phyloP scores from a whole-genome alignment of 2,113 vertebrate species.

The Cervus canadensis region DNA sequence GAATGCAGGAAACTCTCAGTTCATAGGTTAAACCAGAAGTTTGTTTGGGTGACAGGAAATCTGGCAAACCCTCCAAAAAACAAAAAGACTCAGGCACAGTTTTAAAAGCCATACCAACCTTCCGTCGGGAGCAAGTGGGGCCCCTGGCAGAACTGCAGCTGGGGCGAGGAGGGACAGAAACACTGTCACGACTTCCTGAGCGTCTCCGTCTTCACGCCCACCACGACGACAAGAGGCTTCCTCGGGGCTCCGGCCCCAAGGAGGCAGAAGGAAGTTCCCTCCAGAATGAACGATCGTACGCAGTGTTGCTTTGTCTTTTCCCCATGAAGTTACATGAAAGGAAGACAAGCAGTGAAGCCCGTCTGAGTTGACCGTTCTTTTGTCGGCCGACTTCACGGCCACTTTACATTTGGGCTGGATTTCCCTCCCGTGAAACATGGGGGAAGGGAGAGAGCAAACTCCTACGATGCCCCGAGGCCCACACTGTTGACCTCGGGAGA shows the following conservation, averaged over 20 bases:
- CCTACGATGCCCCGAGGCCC: not conserved
- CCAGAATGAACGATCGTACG: not conserved
- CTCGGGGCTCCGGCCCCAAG: not conserved
- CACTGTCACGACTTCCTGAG: not conserved
- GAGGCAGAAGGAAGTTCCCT: not conserved
- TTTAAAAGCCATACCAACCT: not conserved
- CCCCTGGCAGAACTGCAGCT: not conserved
- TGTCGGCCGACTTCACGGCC: not conserved
- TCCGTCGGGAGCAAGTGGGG: not conserved
- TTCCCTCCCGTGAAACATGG: not conserved
- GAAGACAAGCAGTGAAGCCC: not conserved
- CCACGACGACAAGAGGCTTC: not conserved
- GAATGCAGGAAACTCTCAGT: not conserved
- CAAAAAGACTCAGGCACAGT: not conserved
- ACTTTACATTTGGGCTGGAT: not conserved
- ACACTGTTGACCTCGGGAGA: not conserved
- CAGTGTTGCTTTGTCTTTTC: not conserved
- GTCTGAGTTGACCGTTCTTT: not conserved
- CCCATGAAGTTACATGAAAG: accelerated
- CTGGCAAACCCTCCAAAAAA: not conserved
- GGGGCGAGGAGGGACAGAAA: not conserved
- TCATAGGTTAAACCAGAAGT: not conserved
- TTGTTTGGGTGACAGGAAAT: conserved; percentile 1
- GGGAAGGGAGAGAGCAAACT: no score
- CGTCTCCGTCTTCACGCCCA: not conserved